Percentiles rank a stretch among this genome's conserved stretches.
Evolutionary conservation across 2,113 vertebrate species (phyloP).

Genomic region (Phaetusa simplex): DNA sequence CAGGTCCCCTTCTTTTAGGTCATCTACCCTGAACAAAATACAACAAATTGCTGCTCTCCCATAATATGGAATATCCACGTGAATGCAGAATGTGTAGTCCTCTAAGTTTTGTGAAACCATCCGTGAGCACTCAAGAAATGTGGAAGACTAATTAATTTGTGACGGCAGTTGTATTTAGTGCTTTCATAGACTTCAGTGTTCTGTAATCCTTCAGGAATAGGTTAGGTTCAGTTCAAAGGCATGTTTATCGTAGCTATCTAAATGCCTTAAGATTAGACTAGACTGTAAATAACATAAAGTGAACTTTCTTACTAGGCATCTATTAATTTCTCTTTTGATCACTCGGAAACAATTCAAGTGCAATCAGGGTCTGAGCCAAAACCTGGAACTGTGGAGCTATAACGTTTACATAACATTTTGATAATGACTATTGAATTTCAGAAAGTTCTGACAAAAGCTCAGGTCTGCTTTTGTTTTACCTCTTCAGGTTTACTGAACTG

Average conservation of each 20-base stretch:
- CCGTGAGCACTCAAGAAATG: background rate
- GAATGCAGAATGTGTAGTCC: background rate
- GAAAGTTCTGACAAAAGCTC: background rate
- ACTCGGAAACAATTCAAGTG: constrained; percentile 30
- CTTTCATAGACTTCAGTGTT: background rate
- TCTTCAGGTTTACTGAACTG: background rate
- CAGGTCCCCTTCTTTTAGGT: background rate
- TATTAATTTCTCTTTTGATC: constrained; percentile 46
- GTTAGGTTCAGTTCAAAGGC: constrained; percentile 21
- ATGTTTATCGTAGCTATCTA: constrained; percentile 22
- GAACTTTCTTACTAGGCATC: constrained; percentile 12
- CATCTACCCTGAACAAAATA: background rate
- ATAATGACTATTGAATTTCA: background rate
- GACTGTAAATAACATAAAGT: constrained; percentile 29
- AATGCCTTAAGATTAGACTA: constrained; percentile 37
- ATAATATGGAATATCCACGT: background rate
- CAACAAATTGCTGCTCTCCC: background rate
- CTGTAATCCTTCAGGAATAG: background rate
- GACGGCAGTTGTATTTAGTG: background rate
- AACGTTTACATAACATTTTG: background rate
- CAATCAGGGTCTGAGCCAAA: background rate
- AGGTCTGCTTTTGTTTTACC: background rate
- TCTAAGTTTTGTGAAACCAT: background rate
- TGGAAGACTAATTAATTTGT: background rate
- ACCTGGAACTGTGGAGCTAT: background rate